Percentiles rank a stretch among this genome's conserved stretches.
Conservation (phyloP, 2,113 vertebrate species). For the Tringa solitaria region DNA sequence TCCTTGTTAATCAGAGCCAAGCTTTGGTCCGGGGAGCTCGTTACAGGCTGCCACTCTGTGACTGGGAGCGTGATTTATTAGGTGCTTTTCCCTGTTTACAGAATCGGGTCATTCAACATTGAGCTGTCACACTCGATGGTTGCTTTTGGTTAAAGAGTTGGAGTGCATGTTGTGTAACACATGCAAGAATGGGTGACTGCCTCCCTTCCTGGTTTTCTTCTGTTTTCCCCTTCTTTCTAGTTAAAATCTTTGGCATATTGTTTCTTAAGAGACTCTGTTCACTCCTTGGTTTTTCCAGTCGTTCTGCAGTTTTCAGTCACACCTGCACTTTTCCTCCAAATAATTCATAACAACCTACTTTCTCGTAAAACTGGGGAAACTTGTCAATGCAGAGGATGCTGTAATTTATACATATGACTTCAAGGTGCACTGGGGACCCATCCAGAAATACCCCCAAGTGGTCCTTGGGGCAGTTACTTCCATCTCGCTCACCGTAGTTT, state of each 20-base stretch:
- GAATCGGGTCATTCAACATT: constrained; percentile 37
- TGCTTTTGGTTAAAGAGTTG: constrained; percentile 17
- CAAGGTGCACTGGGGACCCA: background rate
- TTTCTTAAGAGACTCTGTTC: background rate
- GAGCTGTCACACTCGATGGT: background rate
- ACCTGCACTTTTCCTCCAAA: background rate
- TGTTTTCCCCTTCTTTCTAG: background rate
- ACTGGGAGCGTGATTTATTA: constrained; percentile 35
- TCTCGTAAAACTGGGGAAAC: background rate
- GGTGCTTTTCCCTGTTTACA: constrained; percentile 43
- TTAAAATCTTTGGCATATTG: background rate
- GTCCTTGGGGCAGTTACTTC: background rate
- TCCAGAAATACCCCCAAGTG: background rate
- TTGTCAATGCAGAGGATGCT: background rate
- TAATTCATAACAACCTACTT: background rate
- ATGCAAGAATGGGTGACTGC: background rate
- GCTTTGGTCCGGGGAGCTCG: background rate
- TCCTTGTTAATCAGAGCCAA: constrained; percentile 27
- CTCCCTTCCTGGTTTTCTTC: background rate
- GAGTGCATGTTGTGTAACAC: background rate
- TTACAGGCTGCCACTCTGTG: constrained; percentile 8
- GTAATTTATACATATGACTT: background rate
- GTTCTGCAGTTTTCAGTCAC: background rate
- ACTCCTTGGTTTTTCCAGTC: background rate
- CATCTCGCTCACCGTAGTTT: background rate